These are phyloP conservation scores for Emydocephalus ijimae DNA, from an alignment of 2,113 vertebrate species.

Conservation along the genomic window DNA sequence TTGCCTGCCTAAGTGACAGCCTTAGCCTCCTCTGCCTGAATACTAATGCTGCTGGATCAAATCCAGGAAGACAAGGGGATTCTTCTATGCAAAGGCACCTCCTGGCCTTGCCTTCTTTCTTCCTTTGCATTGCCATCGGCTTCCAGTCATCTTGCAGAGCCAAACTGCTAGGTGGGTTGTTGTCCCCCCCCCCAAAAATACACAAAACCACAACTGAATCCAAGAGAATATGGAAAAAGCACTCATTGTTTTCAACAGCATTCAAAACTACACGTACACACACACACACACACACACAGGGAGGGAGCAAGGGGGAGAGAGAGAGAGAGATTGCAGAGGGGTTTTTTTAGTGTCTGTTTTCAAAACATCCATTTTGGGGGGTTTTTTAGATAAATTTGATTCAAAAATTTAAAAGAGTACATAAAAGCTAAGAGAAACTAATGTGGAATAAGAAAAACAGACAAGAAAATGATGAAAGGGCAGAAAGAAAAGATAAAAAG, in stretches of 20 bases:
- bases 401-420: background rate
- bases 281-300: too few species aligned
- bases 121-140: background rate
- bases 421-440: background rate
- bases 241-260: background rate
- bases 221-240: background rate
- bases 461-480: background rate
- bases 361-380: background rate
- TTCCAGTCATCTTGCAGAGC: background rate
- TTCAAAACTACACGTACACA: background rate
- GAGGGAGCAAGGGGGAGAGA: too few species aligned
- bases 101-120: background rate
- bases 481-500: background rate
- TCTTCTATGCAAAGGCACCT: background rate
- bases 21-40: background rate
- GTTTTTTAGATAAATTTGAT: background rate
- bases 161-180: background rate
- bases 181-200: too few species aligned
- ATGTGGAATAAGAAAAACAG: background rate
- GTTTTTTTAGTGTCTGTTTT: background rate
- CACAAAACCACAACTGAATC: background rate
- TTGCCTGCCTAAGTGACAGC: conserved; percentile 8
- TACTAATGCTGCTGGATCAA: background rate
- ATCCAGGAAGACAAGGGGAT: background rate
- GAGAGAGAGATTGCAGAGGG: background rate